Evolutionary conservation across 2,113 vertebrate genomes (phyloP).

Genomic region (Seriola quinqueradiata): DNA sequence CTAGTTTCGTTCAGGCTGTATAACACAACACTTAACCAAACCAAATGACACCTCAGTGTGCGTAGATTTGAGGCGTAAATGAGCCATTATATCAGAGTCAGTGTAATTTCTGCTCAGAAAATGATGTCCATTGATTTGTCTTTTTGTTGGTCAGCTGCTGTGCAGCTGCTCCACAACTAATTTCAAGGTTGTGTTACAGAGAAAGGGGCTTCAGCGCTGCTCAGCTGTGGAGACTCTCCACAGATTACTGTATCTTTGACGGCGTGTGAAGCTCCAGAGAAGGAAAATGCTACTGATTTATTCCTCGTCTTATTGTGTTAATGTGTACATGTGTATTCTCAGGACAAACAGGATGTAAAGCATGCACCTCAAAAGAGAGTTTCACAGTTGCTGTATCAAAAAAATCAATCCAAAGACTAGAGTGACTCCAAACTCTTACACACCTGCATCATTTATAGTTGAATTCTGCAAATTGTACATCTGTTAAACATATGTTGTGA

Average conservation of each 20-base stretch:
- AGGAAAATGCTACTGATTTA: background rate
- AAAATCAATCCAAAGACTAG: too few relatives aligned
- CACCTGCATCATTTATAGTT: too few relatives aligned
- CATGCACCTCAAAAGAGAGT: too few relatives aligned
- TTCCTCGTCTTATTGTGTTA: too few relatives aligned
- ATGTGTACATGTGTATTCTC: too few relatives aligned
- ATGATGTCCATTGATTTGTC: slow-evolving; percentile 37
- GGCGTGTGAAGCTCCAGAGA: background rate
- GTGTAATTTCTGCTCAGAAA: slow-evolving; percentile 29
- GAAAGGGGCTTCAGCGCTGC: slow-evolving; percentile 6
- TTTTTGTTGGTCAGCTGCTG: slow-evolving; percentile 13
- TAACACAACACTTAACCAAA: slow-evolving; percentile 26
- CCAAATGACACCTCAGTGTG: slow-evolving; percentile 35
- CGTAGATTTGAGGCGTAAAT: slow-evolving; percentile 33
- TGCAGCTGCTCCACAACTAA: slow-evolving; percentile 43
- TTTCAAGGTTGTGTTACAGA: slow-evolving; percentile 22
- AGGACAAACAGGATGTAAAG: too few relatives aligned
- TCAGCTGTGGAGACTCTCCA: background rate
- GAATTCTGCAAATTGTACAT: too few relatives aligned
- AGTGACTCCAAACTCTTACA: too few relatives aligned
- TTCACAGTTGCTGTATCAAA: too few relatives aligned
- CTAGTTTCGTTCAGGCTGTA: slow-evolving; percentile 19
- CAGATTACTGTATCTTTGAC: background rate
- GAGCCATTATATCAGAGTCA: slow-evolving; percentile 23
- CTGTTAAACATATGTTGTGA: too few relatives aligned